Evolutionary conservation across 2,888 invertebrate genomes (phyloP).

Genomic region (Vanessa cardui): DNA sequence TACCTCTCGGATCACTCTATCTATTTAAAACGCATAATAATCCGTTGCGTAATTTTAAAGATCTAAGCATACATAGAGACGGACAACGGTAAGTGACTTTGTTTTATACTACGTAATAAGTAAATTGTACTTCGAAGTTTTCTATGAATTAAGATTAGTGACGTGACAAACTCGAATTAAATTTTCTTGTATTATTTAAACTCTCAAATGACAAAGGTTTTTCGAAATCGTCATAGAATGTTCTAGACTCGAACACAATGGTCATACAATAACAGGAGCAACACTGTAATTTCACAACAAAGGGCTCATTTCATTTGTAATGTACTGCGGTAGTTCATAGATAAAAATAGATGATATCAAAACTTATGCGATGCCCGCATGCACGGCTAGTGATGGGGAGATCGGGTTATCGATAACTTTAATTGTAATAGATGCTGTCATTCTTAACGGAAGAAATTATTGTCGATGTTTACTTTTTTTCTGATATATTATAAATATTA

Average conservation of each 20-base stretch:
- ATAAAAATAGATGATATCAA: slow-evolving; percentile 67
- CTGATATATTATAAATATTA: no score
- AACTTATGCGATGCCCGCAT: slow-evolving; percentile 57
- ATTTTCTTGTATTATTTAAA: background rate
- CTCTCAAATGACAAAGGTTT: slow-evolving; percentile 2
- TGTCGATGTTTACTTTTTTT: no score
- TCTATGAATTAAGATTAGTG: no score
- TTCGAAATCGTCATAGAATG: slow-evolving; percentile 3
- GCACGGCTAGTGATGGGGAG: slow-evolving; percentile 36
- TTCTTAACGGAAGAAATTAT: no score
- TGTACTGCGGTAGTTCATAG: slow-evolving; percentile 44
- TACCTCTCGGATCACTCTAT: no score
- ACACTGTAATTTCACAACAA: slow-evolving; percentile 47
- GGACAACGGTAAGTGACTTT: no score
- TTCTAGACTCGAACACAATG: slow-evolving; percentile 25
- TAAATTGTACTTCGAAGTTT: no score
- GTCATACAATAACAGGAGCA: slow-evolving; percentile 38
- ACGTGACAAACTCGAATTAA: no score
- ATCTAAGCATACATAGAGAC: no score
- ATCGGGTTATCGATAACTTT: slow-evolving; percentile 29
- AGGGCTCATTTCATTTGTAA: slow-evolving; percentile 55
- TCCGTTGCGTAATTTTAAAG: no score
- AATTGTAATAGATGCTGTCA: slow-evolving; percentile 1
- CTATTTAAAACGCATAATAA: no score
- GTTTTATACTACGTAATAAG: no score